Evolutionary conservation across 2,888 invertebrate species (phyloP).

Genomic region (Tineola bisselliella): DNA sequence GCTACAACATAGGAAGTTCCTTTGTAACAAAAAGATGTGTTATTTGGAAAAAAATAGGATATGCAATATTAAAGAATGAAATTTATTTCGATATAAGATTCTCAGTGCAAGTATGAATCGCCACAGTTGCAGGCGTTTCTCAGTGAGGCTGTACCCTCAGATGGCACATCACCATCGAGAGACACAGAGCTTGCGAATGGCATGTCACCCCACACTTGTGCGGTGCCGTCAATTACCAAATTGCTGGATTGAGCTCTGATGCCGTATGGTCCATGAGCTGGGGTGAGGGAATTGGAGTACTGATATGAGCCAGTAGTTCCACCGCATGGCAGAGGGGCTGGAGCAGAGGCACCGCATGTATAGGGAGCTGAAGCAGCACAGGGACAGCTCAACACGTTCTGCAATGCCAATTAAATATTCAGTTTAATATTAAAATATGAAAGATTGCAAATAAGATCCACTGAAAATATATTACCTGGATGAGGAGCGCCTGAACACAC

Average conservation of each 20-base stretch:
- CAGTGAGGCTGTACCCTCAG: conserved; percentile 27
- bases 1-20: too few species aligned
- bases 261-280: neutral
- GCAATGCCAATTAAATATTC: too few species aligned
- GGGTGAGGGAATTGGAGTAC: too few species aligned
- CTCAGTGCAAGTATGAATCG: neutral
- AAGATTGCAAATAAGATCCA: too few species aligned
- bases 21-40: neutral
- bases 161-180: conserved; percentile 26
- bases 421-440: too few species aligned
- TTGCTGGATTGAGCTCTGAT: neutral
- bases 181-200: conserved; percentile 34
- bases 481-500: conserved; percentile 18
- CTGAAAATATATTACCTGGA: conserved; percentile 18
- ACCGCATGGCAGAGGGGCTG: too few species aligned
- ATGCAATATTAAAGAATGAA: neutral
- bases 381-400: too few species aligned
- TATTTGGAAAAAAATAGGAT: neutral
- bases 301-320: too few species aligned
- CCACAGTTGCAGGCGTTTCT: conserved; percentile 22
- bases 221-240: conserved; percentile 24
- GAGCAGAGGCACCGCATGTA: too few species aligned
- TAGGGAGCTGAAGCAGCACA: too few species aligned
- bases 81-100: too few species aligned
- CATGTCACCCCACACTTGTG: conserved; percentile 29